Evolutionary conservation across 2,797 vertebrate species (phyloP).

Genomic region (Potorous gilbertii): DNA sequence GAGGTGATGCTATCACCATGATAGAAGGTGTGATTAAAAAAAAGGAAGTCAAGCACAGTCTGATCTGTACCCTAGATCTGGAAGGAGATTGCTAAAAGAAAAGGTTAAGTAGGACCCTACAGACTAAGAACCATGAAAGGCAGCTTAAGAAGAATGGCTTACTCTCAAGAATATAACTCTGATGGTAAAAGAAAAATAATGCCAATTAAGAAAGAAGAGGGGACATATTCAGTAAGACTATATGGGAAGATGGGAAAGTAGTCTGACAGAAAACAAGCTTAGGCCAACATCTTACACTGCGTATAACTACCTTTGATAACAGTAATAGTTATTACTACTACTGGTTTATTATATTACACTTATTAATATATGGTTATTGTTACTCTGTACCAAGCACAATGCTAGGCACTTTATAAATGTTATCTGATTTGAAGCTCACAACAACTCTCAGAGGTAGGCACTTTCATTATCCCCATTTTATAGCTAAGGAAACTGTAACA

Average conservation of each 20-base stretch:
- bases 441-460: conserved; percentile 10
- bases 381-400: background rate
- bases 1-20: background rate
- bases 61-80: background rate
- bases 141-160: background rate
- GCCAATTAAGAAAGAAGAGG: background rate
- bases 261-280: background rate
- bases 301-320: background rate
- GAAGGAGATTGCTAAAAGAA: background rate
- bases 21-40: background rate
- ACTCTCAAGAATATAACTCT: background rate
- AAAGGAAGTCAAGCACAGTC: background rate
- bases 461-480: conserved; percentile 8
- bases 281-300: background rate
- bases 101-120: background rate
- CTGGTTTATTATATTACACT: background rate
- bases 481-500: background rate
- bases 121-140: background rate
- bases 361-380: background rate
- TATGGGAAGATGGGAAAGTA: background rate
- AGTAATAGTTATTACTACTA: background rate
- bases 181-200: background rate
- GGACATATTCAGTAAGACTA: background rate
- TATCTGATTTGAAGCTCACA: background rate
- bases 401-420: conserved; percentile 15